A percentile compares a stretch with the other conserved stretches of the same genome.
These are phyloP conservation scores for Brachylomia viminalis DNA, from an alignment of 2,888 invertebrate species.

Conservation along the genomic window DNA sequence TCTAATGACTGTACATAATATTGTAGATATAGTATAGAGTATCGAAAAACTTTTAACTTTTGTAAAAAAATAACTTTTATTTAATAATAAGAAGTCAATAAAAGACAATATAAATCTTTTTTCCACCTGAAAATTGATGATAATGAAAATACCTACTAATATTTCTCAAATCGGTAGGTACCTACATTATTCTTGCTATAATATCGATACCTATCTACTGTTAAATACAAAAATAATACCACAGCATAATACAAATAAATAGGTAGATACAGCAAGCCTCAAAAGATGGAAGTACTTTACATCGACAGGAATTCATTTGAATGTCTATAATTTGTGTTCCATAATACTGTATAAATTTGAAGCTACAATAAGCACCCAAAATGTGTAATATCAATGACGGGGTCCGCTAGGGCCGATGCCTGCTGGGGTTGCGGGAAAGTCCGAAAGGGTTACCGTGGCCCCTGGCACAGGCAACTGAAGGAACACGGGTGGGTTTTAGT, in stretches of 20 bases:
- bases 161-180: not conserved
- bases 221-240: slow-evolving; percentile 17
- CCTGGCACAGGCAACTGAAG: too few species aligned
- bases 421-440: too few species aligned
- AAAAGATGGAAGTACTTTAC: not conserved
- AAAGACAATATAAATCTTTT: slow-evolving; percentile 7
- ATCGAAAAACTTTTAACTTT: slow-evolving; percentile 9
- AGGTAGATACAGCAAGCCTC: too few species aligned
- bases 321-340: not conserved
- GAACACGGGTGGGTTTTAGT: too few species aligned
- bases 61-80: slow-evolving; percentile 9
- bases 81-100: not conserved
- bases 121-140: not conserved
- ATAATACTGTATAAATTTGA: not conserved
- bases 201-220: not conserved
- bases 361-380: not conserved
- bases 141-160: not conserved
- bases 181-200: slow-evolving; percentile 3
- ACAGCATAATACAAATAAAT: not conserved
- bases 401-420: too few species aligned
- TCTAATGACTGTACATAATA: slow-evolving; percentile 59
- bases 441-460: too few species aligned
- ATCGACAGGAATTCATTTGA: not conserved
- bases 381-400: too few species aligned
- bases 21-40: slow-evolving; percentile 5